Evolutionary conservation across 2,888 invertebrate genomes (phyloP), one percentile per base, ranked within the genome.

Genomic region (Aplocera efformata): DNA sequence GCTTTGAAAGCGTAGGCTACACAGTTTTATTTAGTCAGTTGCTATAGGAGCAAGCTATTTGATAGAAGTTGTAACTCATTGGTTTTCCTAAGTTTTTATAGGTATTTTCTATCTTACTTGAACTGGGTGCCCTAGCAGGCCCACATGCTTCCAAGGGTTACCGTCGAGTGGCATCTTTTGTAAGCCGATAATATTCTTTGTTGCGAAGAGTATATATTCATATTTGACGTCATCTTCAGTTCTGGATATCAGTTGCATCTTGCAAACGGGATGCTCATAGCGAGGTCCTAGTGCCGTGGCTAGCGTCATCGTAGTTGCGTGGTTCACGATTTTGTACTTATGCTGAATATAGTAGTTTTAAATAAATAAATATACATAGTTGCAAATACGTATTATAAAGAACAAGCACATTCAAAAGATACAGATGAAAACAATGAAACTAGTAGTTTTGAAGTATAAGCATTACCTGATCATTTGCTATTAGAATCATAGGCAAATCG

Each of bases 111-210:
- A 13, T 7, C 24, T 1, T 64, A 93, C 93, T 78, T 91, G 89
- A 33, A 72, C 64, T 0, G 94, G 93, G 72, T 94, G 94, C 1
- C 90, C 94, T 11, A 92, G 78, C 44, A 92, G 66, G 1, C 89
- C 91, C 0, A 90, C 79, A 52, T 90, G 90, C 58, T 90, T 91
- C 80, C 91, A 94, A 3, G 94, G 94, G 70, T 94, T 94, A 0
- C 94, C 95, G 64, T 94, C 93, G 0, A 93, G 72, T 0, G 94
- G 94, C 61, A 93, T 63, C 47, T 91, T 89, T 65, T 93, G 92
- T 10, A 94, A 67, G 0, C 94, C 94, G 5, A 94, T 88, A 53
- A 92, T 89, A 55, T 90, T 91, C 28, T 89, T 83, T 1, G 92
- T 92, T 8, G 90, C 83, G 60, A 92, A 94, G 20, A 92, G 70